phyloP scores from a whole-genome alignment of 1,140 invertebrate genomes.

The Monochamus saltuarius region DNA sequence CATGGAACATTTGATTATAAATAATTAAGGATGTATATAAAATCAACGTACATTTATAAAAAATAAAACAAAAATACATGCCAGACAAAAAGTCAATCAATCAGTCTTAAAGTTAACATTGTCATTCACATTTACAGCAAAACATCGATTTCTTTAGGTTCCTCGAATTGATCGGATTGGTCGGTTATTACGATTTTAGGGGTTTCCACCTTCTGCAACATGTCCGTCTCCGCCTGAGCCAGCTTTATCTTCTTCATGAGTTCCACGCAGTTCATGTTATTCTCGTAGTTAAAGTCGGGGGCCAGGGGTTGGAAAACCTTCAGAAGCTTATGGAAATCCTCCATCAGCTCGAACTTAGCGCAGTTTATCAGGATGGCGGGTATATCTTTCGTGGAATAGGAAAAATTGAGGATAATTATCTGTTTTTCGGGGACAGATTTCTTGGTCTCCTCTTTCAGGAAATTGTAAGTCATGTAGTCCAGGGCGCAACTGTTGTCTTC shows the following conservation, averaged over 20 bases:
- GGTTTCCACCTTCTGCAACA: slow-evolving; percentile 22
- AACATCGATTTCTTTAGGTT: slow-evolving; percentile 29
- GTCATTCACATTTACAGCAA: slow-evolving; percentile 24
- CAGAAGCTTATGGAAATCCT: slow-evolving; percentile 32
- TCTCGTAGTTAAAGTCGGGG: slow-evolving; percentile 17
- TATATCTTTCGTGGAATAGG: slow-evolving; percentile 31
- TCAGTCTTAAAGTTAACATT: background rate
- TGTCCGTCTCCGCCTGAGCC: slow-evolving; percentile 27
- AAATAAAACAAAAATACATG: background rate
- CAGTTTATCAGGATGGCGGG: slow-evolving; percentile 25
- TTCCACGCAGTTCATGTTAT: slow-evolving; percentile 19
- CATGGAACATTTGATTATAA: no score
- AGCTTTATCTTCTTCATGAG: slow-evolving; percentile 22
- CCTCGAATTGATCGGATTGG: slow-evolving; percentile 27
- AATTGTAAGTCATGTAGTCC: slow-evolving; percentile 24
- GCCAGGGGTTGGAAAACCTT: slow-evolving; percentile 25
- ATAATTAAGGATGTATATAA: no score
- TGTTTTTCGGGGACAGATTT: slow-evolving; percentile 19
- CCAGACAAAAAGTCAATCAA: background rate
- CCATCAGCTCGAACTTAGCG: slow-evolving; percentile 29
- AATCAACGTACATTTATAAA: background rate
- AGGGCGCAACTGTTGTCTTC: slow-evolving; percentile 26
- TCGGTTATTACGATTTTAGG: slow-evolving; percentile 36
- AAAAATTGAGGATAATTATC: slow-evolving; percentile 24
- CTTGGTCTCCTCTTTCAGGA: slow-evolving; percentile 25